Percentiles rank a stretch among this genome's conserved stretches.
These are phyloP conservation scores for Ptycholaimellus sp. DNA, from an alignment of 2,888 invertebrate genomes.

Conservation along the genomic window DNA sequence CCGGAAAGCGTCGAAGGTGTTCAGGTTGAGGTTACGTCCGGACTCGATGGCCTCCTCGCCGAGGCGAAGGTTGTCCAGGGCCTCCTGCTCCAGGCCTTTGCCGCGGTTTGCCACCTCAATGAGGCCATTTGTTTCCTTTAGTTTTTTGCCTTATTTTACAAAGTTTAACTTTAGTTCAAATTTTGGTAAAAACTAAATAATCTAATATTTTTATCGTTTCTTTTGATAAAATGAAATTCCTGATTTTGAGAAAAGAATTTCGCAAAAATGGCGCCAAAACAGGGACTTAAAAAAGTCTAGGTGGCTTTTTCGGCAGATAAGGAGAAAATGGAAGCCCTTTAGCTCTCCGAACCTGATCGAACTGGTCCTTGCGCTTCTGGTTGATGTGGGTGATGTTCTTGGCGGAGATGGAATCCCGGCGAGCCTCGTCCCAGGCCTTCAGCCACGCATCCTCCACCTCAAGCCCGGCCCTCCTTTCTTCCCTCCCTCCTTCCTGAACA, in stretches of 20 bases:
- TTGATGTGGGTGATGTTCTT: conserved; percentile 13
- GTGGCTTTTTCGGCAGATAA: too few relatives aligned
- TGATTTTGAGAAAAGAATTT: too few relatives aligned
- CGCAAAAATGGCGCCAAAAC: too few relatives aligned
- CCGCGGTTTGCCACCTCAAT: conserved; percentile 1
- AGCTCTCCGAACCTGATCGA: too few relatives aligned
- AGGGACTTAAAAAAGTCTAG: too few relatives aligned
- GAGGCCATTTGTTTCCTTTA: conserved; percentile 1
- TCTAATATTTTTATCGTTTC: too few relatives aligned
- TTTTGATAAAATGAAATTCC: too few relatives aligned
- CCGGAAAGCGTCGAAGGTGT: conserved; percentile 12
- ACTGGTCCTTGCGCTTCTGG: conserved; percentile 12
- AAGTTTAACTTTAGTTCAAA: too few relatives aligned
- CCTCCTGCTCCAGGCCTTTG: not conserved
- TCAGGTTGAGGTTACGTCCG: conserved; percentile 9
- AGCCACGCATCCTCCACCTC: conserved; percentile 11
- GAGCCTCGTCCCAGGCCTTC: conserved; percentile 18
- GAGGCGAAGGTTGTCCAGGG: conserved; percentile 2
- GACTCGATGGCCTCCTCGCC: conserved; percentile 3
- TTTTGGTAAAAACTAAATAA: too few relatives aligned
- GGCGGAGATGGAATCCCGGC: conserved; percentile 13
- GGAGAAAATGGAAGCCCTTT: too few relatives aligned
- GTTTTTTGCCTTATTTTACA: conserved; percentile 4
- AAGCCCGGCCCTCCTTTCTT: not conserved
- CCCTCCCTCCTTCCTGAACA: not conserved